Conservation (phyloP, 2,113 vertebrate genomes). For the Camelus dromedarius region DNA sequence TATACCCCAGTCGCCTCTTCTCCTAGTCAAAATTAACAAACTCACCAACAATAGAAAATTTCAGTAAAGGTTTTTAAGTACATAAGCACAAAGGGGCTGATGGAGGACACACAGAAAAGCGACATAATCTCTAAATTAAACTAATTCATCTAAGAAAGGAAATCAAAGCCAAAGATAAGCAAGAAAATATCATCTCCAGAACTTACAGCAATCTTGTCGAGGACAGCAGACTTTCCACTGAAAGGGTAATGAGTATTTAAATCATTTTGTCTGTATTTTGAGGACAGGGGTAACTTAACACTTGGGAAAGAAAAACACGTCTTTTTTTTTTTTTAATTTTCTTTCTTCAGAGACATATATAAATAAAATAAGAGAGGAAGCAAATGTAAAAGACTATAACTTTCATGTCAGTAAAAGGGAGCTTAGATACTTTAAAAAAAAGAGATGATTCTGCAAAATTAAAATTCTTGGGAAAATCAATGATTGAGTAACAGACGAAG, state of each 20-base stretch:
- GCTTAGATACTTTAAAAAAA: not conserved
- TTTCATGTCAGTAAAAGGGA: not conserved
- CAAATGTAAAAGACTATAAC: not conserved
- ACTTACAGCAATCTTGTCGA: not conserved
- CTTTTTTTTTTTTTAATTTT: not conserved
- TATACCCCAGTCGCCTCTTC: not conserved
- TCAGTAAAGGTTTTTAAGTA: not conserved
- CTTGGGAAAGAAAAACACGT: not conserved
- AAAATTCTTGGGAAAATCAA: not conserved
- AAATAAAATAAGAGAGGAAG: not conserved
- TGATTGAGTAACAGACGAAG: not conserved
- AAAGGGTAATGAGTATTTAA: not conserved
- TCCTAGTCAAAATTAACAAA: not conserved
- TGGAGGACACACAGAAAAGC: not conserved
- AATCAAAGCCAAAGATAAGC: not conserved
- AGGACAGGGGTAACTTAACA: not conserved
- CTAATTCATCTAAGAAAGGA: not conserved
- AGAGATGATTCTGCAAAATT: not conserved
- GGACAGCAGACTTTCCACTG: not conserved
- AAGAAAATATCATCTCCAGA: not conserved
- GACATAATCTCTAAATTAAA: not conserved
- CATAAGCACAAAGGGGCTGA: not conserved
- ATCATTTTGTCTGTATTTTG: not conserved
- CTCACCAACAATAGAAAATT: not conserved
- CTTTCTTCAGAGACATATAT: not conserved